Evolutionary conservation across 1,140 invertebrate genomes (phyloP), one percentile per base, ranked within the genome.

Genomic region (Hestina assimilis): DNA sequence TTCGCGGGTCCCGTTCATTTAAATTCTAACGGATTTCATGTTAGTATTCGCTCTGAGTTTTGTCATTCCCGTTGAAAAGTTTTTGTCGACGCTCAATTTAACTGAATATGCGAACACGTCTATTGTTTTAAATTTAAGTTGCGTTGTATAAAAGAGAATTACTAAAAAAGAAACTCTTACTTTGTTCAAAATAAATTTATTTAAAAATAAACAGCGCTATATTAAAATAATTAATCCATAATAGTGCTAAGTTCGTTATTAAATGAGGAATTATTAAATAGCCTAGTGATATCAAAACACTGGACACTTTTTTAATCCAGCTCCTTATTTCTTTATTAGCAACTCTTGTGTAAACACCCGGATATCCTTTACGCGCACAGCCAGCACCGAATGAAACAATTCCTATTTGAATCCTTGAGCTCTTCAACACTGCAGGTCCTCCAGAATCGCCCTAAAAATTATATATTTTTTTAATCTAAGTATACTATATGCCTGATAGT

Each of bases 21-120:
- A 87, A 83, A 87, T 83, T 78, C 75, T 79, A 83, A 83, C 71
- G 73, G 69, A 79, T 83, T 80, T 72, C 43, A 65, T 72, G 71
- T 81, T 73, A 68, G 75, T 74, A 82, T 83, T 84, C 71, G 76
- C 76, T 78, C 66, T 57, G 72, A 83, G 69, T 81, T 85, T 83
- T 81, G 73, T 83, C 71, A 74, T 75, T 80, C 71, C 65, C 62
- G 35, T 54, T 61, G 55, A 69, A 75, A 79, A 74, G 61, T 72
- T 75, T n/a, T 69, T 21, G 24, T 48, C 20, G 29, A 24, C 29
- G 19, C 4, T 48, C 46, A 24, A 35, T 54, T 11, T 45, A 35
- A n/a, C 14, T 42, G 11, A 35, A 54, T 23, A 45, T 45, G 50
- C 23, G 19, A 48, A 48, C 21, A 14, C 40, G 40, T 42, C 40